Evolutionary conservation across 2,797 vertebrate genomes (phyloP).

Genomic region (Calcarius lapponicus): DNA sequence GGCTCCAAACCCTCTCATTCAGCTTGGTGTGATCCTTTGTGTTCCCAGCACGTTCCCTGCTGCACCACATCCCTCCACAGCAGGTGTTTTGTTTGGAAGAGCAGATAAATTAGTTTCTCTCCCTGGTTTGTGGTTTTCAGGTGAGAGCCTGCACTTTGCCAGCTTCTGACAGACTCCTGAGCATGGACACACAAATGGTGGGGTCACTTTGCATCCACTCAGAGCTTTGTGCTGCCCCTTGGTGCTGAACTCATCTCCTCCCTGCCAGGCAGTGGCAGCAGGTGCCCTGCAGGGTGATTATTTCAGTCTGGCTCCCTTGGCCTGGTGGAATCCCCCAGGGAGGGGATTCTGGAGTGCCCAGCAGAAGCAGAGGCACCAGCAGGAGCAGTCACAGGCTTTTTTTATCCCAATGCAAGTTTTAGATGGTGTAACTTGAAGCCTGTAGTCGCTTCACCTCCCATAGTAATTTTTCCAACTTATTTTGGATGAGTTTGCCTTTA

Average conservation of each 20-base stretch:
- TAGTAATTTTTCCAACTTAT: background rate
- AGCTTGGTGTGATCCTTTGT: rapidly evolving
- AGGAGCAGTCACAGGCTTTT: slow-evolving; percentile 22
- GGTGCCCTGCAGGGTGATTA: background rate
- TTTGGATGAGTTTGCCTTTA: background rate
- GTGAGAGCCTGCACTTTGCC: background rate
- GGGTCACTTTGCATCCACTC: background rate
- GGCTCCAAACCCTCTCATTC: background rate
- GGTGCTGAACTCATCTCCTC: background rate
- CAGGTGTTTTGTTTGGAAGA: background rate
- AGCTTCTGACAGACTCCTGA: background rate
- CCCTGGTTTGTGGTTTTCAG: background rate
- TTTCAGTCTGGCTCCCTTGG: background rate
- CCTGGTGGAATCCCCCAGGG: background rate
- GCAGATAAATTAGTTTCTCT: background rate
- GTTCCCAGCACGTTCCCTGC: rapidly evolving
- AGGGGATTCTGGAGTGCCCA: background rate
- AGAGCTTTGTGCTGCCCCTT: background rate
- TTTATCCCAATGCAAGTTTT: background rate
- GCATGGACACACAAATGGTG: rapidly evolving
- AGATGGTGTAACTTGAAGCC: background rate
- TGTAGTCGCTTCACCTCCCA: background rate
- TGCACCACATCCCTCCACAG: background rate
- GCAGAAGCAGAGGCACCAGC: slow-evolving; percentile 12
- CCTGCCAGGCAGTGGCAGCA: background rate